Percentiles rank a stretch among this genome's conserved stretches.
Conservation (phyloP, 1,140 invertebrate species). For the Halesus radiatus region DNA sequence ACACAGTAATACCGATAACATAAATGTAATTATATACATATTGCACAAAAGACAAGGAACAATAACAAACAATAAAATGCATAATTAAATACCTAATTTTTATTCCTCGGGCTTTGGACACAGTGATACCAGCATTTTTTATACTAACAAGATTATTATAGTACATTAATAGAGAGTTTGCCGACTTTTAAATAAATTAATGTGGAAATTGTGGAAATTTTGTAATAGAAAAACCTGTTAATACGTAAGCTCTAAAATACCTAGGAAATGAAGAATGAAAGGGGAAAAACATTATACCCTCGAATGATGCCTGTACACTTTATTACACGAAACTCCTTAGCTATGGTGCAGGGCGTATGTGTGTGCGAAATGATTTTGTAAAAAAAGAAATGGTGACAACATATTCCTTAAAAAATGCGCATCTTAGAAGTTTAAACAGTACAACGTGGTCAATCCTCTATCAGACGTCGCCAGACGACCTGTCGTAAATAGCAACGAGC, state of each 20-base stretch:
- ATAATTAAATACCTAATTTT: constrained; percentile 31
- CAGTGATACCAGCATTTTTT: constrained; percentile 2
- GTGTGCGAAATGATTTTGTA: neutral
- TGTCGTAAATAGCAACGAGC: neutral
- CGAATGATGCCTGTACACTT: too few species aligned
- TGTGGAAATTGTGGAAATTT: neutral
- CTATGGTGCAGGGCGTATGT: too few species aligned
- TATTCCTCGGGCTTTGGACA: neutral
- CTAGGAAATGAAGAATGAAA: neutral
- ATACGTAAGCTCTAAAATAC: neutral
- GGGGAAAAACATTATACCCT: too few species aligned
- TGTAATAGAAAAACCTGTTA: neutral
- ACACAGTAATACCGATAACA: constrained; percentile 31
- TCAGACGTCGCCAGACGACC: too few species aligned
- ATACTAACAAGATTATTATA: neutral
- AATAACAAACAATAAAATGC: constrained; percentile 33
- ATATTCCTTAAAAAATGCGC: neutral
- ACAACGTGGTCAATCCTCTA: too few species aligned
- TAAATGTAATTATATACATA: constrained; percentile 20
- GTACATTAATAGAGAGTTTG: neutral
- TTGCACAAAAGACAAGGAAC: constrained; percentile 27
- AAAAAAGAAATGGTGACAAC: neutral
- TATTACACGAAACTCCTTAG: too few species aligned
- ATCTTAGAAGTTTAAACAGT: too few species aligned
- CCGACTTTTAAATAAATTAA: neutral